phyloP scores from a whole-genome alignment of 37 sponge, comb jelly and placozoan species.

The Ianthella basta region DNA sequence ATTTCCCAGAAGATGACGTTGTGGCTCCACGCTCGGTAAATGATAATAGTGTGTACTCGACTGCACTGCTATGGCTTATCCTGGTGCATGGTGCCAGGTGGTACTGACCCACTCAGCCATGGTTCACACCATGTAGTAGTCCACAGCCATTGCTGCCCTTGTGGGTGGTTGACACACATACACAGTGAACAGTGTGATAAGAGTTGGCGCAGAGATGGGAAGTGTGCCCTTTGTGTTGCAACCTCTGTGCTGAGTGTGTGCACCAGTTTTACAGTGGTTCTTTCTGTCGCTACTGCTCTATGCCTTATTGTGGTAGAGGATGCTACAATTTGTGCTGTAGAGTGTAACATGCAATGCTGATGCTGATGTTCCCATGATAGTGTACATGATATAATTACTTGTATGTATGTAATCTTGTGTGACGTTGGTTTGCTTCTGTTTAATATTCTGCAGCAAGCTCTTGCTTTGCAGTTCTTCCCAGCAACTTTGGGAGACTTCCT shows the following conservation, averaged over 20 bases:
- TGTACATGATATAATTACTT: not conserved
- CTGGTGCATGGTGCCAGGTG: not conserved
- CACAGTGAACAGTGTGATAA: no score
- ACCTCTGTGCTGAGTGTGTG: no score
- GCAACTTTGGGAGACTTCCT: slow-evolving; percentile 61
- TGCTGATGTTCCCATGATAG: not conserved
- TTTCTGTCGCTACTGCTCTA: not conserved
- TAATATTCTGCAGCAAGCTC: slow-evolving; percentile 49
- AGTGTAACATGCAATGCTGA: not conserved
- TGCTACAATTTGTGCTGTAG: not conserved
- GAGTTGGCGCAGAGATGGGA: no score
- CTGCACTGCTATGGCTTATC: not conserved
- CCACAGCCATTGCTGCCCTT: no score
- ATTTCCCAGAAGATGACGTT: slow-evolving; percentile 61
- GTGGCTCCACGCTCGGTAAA: slow-evolving; percentile 60
- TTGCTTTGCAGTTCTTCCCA: slow-evolving; percentile 70
- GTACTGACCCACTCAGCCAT: no score
- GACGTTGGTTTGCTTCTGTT: no score
- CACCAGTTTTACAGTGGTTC: no score
- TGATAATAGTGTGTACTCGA: not conserved
- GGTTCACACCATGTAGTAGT: no score
- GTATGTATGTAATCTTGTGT: not conserved
- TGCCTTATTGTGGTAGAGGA: not conserved
- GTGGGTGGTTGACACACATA: no score
- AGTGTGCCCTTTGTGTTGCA: no score